phyloP scores from a whole-genome alignment of 2,888 invertebrate genomes.

The Leuctra nigra region DNA sequence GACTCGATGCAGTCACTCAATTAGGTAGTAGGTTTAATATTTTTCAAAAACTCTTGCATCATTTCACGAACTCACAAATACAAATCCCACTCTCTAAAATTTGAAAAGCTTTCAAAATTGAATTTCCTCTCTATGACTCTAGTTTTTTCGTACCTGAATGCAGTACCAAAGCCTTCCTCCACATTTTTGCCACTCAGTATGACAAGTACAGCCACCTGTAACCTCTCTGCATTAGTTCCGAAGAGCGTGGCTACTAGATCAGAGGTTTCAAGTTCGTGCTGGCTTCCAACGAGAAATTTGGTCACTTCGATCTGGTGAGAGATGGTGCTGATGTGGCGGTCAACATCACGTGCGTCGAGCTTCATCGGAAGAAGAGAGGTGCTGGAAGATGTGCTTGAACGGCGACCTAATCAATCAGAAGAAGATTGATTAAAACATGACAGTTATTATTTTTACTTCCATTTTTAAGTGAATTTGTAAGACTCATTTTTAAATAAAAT shows the following conservation, averaged over 20 bases:
- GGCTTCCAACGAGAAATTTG: slow-evolving; percentile 48
- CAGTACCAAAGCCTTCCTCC: slow-evolving; percentile 63
- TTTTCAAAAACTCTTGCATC: too few species aligned
- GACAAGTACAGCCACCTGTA: slow-evolving; percentile 59
- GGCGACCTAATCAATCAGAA: not conserved
- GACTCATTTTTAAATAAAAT: too few species aligned
- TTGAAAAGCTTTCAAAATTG: too few species aligned
- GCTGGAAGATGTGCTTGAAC: not conserved
- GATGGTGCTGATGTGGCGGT: slow-evolving; percentile 71
- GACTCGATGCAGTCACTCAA: too few species aligned
- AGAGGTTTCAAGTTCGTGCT: not conserved
- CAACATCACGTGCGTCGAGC: slow-evolving; percentile 63
- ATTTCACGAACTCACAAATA: too few species aligned
- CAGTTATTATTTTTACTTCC: too few species aligned
- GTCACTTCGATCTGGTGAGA: slow-evolving; percentile 74
- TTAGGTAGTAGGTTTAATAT: too few species aligned
- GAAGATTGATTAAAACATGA: too few species aligned
- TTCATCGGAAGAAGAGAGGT: slow-evolving; percentile 46
- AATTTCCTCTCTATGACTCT: too few species aligned
- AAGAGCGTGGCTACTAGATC: slow-evolving; percentile 58
- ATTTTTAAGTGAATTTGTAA: too few species aligned
- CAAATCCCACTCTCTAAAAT: too few species aligned
- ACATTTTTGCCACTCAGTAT: slow-evolving; percentile 60
- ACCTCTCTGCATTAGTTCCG: slow-evolving; percentile 59
- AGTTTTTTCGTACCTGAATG: slow-evolving; percentile 65